Evolutionary conservation across 2,888 invertebrate genomes (phyloP), one percentile per base, ranked within the genome.

Genomic region (Noctua janthe): DNA sequence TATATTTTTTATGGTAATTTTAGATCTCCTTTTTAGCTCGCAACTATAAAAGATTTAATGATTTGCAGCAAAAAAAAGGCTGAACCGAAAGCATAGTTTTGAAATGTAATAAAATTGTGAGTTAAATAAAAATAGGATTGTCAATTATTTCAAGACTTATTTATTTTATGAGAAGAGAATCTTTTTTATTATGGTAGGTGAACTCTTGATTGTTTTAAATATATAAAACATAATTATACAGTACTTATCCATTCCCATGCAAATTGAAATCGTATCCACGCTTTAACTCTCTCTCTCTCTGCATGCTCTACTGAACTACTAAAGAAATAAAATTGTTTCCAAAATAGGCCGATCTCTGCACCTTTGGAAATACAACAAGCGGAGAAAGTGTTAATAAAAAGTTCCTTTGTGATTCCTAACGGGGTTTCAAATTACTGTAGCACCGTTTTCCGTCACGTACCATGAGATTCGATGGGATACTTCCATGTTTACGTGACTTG

Each of bases 341-440:
- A 69, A 76, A 78, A 69, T 51, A 69, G 67, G 51, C 10, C 67
- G 59, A 62, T 59, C 1, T 83, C 56, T 64, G 64, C 23, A 59
- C 20, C 13, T 69, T 10, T 62, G 35, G 51, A 43, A 74, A 71
- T 43, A 82, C 15, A 64, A 49, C 15, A 3, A 43, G 15, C 23
- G 23, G 62, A 70, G 86, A 86, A 86, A 86, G 86, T 86, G 49
- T 66, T 49, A 66, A n/a, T 83, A 87, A 83, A 83, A 84, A 73
- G 49, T 72, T 59, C 59, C 49, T 78, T 87, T 75, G 71, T 87
- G 64, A 43, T 66, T 70, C 20, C 10, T 73, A 84, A 84, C 79
- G 66, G 73, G 56, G 35, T 71, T 59, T 56, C 13, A n/a, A 15
- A n/a, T 15, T 29, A 43, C 62, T 51, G n/a, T 59, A 59, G 47